Conservation (phyloP, 2,888 invertebrate species). For the Eucera pruinosa region DNA sequence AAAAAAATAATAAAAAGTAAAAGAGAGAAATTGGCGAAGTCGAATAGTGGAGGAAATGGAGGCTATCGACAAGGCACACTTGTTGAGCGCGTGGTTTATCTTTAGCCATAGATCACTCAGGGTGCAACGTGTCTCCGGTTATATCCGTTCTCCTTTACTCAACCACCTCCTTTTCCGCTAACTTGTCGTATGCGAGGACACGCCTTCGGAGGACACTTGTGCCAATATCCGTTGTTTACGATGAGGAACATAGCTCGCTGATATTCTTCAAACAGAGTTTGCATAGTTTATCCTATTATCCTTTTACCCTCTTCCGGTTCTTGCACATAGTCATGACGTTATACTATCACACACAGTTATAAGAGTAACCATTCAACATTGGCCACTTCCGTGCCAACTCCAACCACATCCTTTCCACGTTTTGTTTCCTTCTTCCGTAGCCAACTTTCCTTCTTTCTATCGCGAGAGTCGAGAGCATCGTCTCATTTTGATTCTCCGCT, state of each 20-base stretch:
- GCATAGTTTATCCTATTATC: not conserved
- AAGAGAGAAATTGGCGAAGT: not conserved
- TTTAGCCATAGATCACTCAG: constrained; percentile 83
- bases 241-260: constrained; percentile 3
- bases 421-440: too few relatives aligned
- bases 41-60: not conserved
- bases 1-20: too few relatives aligned
- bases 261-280: constrained; percentile 19
- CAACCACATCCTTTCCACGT: too few relatives aligned
- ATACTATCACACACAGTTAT: too few relatives aligned
- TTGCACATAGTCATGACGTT: too few relatives aligned
- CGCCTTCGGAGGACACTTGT: constrained; percentile 25
- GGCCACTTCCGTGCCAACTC: not conserved
- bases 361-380: too few relatives aligned
- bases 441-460: too few relatives aligned
- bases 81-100: constrained; percentile 84
- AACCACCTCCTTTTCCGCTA: constrained; percentile 36
- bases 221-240: constrained; percentile 43
- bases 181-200: constrained; percentile 43
- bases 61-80: constrained; percentile 82
- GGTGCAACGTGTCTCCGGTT: too few relatives aligned
- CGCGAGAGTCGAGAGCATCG: too few relatives aligned
- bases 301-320: not conserved
- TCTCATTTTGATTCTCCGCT: too few relatives aligned
- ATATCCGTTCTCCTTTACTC: too few relatives aligned